phyloP scores from a whole-genome alignment of 92 coral and sea anemone species.

The Epizoanthus stellaris region DNA sequence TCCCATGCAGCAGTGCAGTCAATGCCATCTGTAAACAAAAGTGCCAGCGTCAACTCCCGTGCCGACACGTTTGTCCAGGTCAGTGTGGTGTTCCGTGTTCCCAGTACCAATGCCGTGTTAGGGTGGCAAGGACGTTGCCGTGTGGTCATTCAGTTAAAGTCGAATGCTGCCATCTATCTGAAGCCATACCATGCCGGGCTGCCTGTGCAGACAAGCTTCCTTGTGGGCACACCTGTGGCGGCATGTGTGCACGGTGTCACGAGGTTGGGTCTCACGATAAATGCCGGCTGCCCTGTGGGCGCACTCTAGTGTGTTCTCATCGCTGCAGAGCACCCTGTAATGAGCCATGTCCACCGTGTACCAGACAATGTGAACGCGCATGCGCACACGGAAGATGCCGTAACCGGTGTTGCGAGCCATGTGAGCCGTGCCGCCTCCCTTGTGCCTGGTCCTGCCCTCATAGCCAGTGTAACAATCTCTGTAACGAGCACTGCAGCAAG shows the following conservation, averaged over 20 bases:
- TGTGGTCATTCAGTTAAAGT: constrained; percentile 38
- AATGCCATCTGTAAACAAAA: neutral
- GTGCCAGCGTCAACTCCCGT: constrained; percentile 12
- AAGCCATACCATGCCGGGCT: constrained; percentile 30
- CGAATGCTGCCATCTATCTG: neutral
- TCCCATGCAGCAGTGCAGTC: too few species aligned
- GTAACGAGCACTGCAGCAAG: constrained; percentile 66
- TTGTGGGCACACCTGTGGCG: constrained; percentile 72
- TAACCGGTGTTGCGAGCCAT: constrained; percentile 43
- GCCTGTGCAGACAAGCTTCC: constrained; percentile 59
- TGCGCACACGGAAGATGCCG: constrained; percentile 64
- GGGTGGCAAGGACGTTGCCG: constrained; percentile 47
- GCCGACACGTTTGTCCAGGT: constrained; percentile 49
- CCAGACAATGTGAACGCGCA: constrained; percentile 49
- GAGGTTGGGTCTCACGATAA: constrained; percentile 61
- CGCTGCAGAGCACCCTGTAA: constrained; percentile 67
- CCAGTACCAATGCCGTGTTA: constrained; percentile 49
- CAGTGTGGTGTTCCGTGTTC: constrained; percentile 70
- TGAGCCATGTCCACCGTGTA: constrained; percentile 8
- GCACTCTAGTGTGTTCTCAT: constrained; percentile 74
- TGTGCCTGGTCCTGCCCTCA: constrained; percentile 72
- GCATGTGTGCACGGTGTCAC: constrained; percentile 54
- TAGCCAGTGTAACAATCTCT: constrained; percentile 66
- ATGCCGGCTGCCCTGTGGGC: constrained; percentile 66
- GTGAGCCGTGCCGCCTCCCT: constrained; percentile 62